Conservation (phyloP, 2,888 invertebrate species). For the Drosophila fulvimacula region DNA sequence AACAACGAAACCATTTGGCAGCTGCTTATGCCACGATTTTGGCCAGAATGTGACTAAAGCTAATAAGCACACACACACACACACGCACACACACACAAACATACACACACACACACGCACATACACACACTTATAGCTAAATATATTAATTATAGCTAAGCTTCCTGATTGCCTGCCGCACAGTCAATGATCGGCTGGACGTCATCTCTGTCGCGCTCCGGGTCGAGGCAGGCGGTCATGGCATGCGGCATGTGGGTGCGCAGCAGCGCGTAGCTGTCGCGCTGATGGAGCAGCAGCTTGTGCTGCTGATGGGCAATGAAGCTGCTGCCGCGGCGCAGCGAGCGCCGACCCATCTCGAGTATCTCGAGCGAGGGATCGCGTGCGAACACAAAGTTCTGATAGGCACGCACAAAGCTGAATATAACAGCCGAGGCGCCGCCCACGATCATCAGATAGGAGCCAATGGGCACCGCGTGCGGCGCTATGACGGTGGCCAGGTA, state of each 20-base stretch:
- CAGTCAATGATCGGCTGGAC: constrained; percentile 71
- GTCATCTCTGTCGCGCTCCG: constrained; percentile 69
- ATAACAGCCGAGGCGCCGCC: constrained; percentile 89
- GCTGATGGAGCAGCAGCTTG: constrained; percentile 71
- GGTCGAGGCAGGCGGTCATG: constrained; percentile 61
- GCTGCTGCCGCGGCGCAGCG: constrained; percentile 87
- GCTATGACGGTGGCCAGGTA: constrained; percentile 92
- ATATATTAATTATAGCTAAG: constrained; percentile 38
- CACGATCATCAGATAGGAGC: constrained; percentile 90
- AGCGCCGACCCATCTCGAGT: constrained; percentile 91
- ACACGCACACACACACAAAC: constrained; percentile 13
- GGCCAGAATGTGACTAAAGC: constrained; percentile 62
- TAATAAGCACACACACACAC: constrained; percentile 29
- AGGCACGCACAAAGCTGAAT: constrained; percentile 89
- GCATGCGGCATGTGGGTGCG: constrained; percentile 69
- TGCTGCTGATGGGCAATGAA: constrained; percentile 84
- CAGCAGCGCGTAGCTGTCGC: constrained; percentile 83
- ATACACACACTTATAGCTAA: not conserved
- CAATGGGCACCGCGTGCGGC: constrained; percentile 89
- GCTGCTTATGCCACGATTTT: constrained; percentile 65
- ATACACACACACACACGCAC: not conserved
- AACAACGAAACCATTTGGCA: constrained; percentile 48
- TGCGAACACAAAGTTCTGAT: constrained; percentile 90
- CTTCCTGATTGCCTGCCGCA: constrained; percentile 43
- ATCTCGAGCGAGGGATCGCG: constrained; percentile 89